These are phyloP conservation scores for Pardalotus punctatus DNA, from an alignment of 2,113 vertebrate genomes.

Conservation along the genomic window DNA sequence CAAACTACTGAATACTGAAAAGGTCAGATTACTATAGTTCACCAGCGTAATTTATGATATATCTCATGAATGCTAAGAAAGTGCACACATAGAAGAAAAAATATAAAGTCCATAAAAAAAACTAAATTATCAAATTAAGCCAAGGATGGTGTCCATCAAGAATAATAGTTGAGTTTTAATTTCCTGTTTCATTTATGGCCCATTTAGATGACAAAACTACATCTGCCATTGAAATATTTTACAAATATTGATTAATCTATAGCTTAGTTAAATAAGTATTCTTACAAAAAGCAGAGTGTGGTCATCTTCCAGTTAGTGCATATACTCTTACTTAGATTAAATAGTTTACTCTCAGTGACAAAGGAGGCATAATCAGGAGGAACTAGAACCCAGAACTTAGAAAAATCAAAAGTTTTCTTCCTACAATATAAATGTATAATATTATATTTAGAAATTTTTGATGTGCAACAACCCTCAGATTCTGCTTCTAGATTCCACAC, in stretches of 20 bases:
- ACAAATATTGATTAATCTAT: not conserved
- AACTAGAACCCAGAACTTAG: not conserved
- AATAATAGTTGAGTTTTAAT: not conserved
- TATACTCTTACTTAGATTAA: not conserved
- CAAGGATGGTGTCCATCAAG: not conserved
- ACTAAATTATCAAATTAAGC: not conserved
- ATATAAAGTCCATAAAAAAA: constrained; percentile 5
- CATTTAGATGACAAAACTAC: not conserved
- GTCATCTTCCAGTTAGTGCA: not conserved
- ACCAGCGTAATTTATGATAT: constrained; percentile 36
- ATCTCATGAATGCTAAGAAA: not conserved
- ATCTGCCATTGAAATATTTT: not conserved
- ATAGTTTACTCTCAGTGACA: not conserved
- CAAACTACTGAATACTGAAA: constrained; percentile 66
- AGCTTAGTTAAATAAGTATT: not conserved
- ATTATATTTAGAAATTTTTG: not conserved
- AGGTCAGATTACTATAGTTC: constrained; percentile 42
- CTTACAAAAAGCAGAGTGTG: not conserved
- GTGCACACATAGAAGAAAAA: not conserved
- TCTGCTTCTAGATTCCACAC: not conserved
- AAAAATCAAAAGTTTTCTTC: not conserved
- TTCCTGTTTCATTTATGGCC: not conserved
- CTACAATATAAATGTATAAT: not conserved
- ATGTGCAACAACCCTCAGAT: not conserved
- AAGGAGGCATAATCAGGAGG: not conserved